Evolutionary conservation across 2,113 vertebrate genomes (phyloP).

Genomic region (Grammomys surdaster): DNA sequence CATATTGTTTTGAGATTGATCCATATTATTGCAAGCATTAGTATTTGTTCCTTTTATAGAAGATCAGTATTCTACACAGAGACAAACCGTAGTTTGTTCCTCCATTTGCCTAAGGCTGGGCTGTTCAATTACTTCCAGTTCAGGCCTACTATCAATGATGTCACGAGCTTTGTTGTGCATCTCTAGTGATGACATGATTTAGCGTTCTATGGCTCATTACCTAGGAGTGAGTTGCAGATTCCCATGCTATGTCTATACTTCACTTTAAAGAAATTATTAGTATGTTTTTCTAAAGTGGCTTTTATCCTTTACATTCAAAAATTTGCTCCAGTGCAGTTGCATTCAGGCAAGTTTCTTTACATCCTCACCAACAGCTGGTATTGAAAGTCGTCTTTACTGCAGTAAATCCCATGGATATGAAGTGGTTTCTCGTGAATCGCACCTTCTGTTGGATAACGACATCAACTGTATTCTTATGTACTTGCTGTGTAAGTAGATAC

Average conservation of each 20-base stretch:
- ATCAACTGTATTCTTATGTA: not conserved
- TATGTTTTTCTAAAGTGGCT: not conserved
- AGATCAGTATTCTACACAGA: too few species aligned
- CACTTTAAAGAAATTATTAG: constrained; percentile 10
- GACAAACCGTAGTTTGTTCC: not conserved
- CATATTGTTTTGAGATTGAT: not conserved
- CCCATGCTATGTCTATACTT: not conserved
- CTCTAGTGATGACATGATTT: not conserved
- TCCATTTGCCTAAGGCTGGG: not conserved
- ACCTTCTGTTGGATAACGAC: not conserved
- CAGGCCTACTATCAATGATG: not conserved
- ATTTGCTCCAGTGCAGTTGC: not conserved
- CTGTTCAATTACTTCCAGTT: not conserved
- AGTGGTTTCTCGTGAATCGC: not conserved
- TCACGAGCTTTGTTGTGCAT: not conserved
- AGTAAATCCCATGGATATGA: not conserved
- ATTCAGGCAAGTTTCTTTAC: not conserved
- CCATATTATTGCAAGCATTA: not conserved
- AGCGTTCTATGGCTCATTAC: not conserved
- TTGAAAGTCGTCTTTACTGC: not conserved
- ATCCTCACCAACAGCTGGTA: not conserved
- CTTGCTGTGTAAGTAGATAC: not conserved
- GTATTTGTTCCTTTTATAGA: not conserved
- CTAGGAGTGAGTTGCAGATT: not conserved
- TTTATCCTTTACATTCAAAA: not conserved